Evolutionary conservation across 2,113 vertebrate genomes (phyloP).

Genomic region (Pelecanoides urinatrix): DNA sequence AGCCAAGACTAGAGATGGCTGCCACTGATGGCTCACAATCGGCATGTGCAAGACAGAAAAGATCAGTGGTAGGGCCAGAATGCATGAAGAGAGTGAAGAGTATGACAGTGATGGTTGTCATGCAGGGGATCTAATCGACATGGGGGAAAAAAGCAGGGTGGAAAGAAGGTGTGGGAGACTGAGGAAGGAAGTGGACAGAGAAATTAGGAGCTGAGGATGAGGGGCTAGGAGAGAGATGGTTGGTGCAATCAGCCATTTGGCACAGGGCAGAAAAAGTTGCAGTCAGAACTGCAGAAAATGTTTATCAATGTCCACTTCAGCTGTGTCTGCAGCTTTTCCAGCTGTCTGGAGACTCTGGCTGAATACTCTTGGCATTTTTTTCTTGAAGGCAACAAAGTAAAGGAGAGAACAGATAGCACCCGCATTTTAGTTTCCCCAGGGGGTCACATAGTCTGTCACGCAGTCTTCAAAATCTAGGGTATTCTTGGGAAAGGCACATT

Average conservation of each 20-base stretch:
- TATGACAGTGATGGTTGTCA: background rate
- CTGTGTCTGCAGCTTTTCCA: constrained; percentile 39
- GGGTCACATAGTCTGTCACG: background rate
- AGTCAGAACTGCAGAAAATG: background rate
- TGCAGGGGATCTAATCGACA: background rate
- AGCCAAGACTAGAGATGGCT: background rate
- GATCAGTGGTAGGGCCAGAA: background rate
- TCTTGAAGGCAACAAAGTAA: background rate
- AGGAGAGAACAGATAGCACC: background rate
- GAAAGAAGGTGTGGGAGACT: background rate
- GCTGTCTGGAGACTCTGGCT: constrained; percentile 13
- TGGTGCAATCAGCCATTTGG: background rate
- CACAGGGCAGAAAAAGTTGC: background rate
- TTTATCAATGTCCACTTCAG: constrained; percentile 37
- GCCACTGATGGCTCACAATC: background rate
- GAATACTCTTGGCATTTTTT: constrained; percentile 20
- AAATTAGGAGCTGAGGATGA: background rate
- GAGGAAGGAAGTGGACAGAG: background rate
- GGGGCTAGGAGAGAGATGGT: background rate
- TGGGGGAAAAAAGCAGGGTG: background rate
- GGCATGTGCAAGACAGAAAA: background rate
- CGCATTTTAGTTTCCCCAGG: background rate
- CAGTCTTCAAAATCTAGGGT: background rate
- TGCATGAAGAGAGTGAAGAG: background rate
- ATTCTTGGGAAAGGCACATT: background rate